Base-by-base conservation (phyloP, 2,888 invertebrate genomes). In the Scotopteryx bipunctaria region DNA sequence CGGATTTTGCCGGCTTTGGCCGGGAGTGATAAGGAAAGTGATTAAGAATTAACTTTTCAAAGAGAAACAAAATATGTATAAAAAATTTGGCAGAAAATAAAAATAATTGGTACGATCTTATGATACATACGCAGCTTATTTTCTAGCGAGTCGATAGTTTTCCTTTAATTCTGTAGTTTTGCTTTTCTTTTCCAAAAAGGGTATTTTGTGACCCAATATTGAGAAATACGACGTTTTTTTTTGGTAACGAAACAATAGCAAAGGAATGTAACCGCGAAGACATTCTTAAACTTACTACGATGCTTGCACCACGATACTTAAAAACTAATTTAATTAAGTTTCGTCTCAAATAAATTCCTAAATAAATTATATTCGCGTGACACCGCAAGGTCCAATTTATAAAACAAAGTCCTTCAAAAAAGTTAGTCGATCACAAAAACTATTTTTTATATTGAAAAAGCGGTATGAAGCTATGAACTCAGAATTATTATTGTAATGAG, bases 361-460 rank as follows among this genome's bases (percentile, higher is more conserved):
- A 47, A 38, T 53, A 27, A 53, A 49, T 48, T 48, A 44, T 49
- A 48, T 32, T 54, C 31, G 48, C 54, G 52, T 53, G 58, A 57
- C 45, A 47, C 40, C 46, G 46, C 41, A 61, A 44, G 11, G 57
- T 40, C 17, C 54, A 66, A 58, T 64, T 59, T 53, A 63, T 55
- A 59, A 49, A 54, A 58, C 48, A 37, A 64, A 64, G 59, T 48
- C 61, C 45, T 54, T 36, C 41, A 49, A 48, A 37, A 16, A 49
- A 51, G 23, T 65, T 64, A 11, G 23, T 36, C 48, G 33, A 54
- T 40, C 23, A 36, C 66, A 66, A 66, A 67, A 62, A 56, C 55
- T 56, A 59, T 62, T 57, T 44, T 14, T 43, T 36, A 37, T 17
- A 16, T 2, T 29, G 9, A 32, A 48, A 48, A 48, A 55, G 14